These are phyloP conservation scores for Cinclus cinclus DNA, from an alignment of 2,113 vertebrate species.

Conservation along the genomic window DNA sequence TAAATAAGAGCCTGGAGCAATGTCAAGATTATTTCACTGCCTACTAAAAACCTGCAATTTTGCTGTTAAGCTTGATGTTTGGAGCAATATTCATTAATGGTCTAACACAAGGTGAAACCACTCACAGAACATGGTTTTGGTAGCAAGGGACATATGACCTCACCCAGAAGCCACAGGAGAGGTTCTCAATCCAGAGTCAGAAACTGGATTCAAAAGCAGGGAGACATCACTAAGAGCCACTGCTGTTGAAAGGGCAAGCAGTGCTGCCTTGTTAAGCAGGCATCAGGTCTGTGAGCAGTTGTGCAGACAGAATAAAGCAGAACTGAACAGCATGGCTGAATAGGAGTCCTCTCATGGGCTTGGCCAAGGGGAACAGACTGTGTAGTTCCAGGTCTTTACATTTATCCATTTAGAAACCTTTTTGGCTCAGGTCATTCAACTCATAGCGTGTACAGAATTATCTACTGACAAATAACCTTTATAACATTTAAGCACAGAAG, in stretches of 20 bases:
- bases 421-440: background rate
- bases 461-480: background rate
- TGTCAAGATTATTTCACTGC: background rate
- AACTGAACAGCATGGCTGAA: background rate
- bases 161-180: background rate
- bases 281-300: background rate
- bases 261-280: background rate
- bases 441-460: background rate
- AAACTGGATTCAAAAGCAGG: background rate
- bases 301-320: background rate
- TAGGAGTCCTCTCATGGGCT: background rate
- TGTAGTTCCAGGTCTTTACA: background rate
- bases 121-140: background rate
- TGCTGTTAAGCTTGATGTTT: background rate
- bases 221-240: background rate
- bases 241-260: background rate
- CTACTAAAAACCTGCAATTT: background rate
- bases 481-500: background rate
- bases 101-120: background rate
- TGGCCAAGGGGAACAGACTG: background rate
- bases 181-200: background rate
- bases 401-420: background rate
- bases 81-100: background rate
- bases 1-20: background rate
- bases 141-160: background rate